Conservation (phyloP, 2,888 invertebrate species). For the Oxycera nigricornis region DNA sequence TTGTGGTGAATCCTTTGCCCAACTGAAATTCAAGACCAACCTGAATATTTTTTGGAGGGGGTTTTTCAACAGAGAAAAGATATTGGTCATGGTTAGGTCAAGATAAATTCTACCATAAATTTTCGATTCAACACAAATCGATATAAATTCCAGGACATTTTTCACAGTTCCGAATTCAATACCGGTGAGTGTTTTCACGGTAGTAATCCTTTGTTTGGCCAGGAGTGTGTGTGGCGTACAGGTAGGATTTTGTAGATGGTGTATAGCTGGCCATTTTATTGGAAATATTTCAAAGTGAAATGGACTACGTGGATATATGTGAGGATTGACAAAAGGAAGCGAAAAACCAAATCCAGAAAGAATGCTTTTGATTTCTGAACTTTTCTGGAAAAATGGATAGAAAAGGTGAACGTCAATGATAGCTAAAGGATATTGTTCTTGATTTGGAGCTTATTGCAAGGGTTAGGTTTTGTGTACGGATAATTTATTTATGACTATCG, state of each 20-base stretch:
- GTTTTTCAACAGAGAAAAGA: background rate
- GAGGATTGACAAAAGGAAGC: background rate
- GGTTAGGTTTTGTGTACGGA: background rate
- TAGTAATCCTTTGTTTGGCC: background rate
- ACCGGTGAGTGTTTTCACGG: background rate
- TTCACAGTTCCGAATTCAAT: constrained; percentile 36
- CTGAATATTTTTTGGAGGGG: background rate
- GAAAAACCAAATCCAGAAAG: background rate
- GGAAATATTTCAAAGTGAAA: background rate
- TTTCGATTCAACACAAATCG: constrained; percentile 44
- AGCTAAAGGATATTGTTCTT: background rate
- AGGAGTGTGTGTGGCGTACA: background rate
- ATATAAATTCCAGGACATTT: constrained; percentile 44
- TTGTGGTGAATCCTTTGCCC: background rate
- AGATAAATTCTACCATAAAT: constrained; percentile 36
- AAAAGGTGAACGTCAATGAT: background rate
- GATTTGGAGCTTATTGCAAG: background rate
- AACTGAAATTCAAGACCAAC: background rate
- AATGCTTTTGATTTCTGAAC: too few relatives aligned
- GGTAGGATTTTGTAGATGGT: background rate
- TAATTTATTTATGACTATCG: too few relatives aligned
- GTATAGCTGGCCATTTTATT: background rate
- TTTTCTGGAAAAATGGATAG: too few relatives aligned
- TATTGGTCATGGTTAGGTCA: too few relatives aligned
- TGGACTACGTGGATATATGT: background rate